phyloP scores from a whole-genome alignment of 2,113 vertebrate species.

The Hemichromis elongatus region DNA sequence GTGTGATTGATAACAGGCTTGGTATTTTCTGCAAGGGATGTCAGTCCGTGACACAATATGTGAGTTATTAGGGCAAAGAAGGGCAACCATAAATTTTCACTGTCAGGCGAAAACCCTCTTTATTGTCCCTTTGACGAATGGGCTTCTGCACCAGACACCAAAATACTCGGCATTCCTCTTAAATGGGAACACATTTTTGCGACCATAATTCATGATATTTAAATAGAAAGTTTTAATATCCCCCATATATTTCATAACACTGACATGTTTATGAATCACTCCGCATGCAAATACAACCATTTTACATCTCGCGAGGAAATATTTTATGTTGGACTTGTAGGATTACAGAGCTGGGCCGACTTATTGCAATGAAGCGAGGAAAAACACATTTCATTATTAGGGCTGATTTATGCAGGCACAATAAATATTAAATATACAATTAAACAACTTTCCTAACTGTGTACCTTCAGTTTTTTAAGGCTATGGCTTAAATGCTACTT shows the following conservation, averaged over 20 bases:
- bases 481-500: background rate
- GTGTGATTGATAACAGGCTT: conserved; percentile 88
- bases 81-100: conserved; percentile 99
- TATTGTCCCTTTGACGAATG: conserved; percentile 99
- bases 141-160: conserved; percentile 94
- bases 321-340: conserved; percentile 44
- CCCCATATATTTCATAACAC: conserved; percentile 90
- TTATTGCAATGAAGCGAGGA: background rate
- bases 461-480: background rate
- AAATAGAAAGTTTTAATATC: conserved; percentile 99
- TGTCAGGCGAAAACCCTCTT: conserved; percentile 99
- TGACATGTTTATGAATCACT: conserved; percentile 98
- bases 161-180: conserved; percentile 96
- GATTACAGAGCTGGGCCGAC: conserved; percentile 3
- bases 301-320: conserved; percentile 84
- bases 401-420: background rate
- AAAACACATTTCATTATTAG: background rate
- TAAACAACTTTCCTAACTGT: background rate
- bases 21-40: conserved; percentile 92
- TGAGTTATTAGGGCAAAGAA: conserved; percentile 99
- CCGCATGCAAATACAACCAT: conserved; percentile 95
- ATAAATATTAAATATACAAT: background rate
- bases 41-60: conserved; percentile 93
- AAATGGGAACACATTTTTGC: conserved; percentile 98
- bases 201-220: conserved; percentile 98